Base-by-base conservation (phyloP, 2,113 vertebrate genomes). In the Aix galericulata region DNA sequence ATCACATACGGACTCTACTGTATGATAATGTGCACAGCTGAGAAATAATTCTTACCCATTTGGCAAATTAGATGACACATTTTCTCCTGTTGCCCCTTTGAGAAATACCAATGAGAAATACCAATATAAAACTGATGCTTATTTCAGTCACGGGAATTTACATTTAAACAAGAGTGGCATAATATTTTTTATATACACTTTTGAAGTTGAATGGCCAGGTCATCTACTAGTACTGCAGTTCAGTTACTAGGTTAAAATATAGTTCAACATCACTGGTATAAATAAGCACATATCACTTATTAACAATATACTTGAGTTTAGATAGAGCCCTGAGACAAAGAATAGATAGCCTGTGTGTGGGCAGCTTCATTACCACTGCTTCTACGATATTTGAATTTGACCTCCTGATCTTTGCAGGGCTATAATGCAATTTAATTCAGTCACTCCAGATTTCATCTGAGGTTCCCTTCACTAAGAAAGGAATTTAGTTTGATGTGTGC, bases 331-430 rank as follows among this genome's bases (percentile, higher is more conserved):
- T 34, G 42, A 31, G 9, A 90, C 60, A 91, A 86, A 80, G 73
- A 64, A 56, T 11, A 82, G 89, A 26, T 31, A 78, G 25, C 18
- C 21, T 60, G 26, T 46, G 67, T 72, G 68, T 22, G 68, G 63
- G 81, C 86, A 96, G 82, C 86, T 94, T 95, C 88, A 91, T 97
- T 95, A 96, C 40, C 72, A 62, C 66, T 79, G 66, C 78, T 93
- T 58, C 34, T 59, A 73, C 44, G 34, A 69, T 46, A 82, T 92
- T 59, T 89, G 83, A 95, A 93, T 94, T 89, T 95, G 88, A 95
- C 94, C 93, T 95, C 74, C 71, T 92, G 92, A 91, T 72, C 92
- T 85, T 82, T 92, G 10, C 53, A 82, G 73, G n/a, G 44, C 50
- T 92, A 55, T 73, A 91, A 82, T 21, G 55, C 80, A 95, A 89